These are phyloP conservation scores for Clupea harengus DNA, from an alignment of 2,113 vertebrate species.

Conservation along the genomic window DNA sequence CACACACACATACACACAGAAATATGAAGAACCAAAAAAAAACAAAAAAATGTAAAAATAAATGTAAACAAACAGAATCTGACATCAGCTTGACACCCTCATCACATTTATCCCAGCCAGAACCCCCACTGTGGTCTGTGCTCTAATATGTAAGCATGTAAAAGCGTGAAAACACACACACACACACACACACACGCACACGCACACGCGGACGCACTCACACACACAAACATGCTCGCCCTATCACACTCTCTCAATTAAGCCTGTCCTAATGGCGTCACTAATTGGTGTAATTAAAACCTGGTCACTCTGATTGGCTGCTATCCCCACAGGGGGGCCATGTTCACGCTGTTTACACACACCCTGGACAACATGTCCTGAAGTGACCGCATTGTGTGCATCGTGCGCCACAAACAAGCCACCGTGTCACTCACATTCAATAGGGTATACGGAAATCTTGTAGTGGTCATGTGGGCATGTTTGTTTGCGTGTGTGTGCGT, in stretches of 20 bases:
- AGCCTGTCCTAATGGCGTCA: not conserved
- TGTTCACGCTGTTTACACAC: not conserved
- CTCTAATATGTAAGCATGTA: not conserved
- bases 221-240: not conserved
- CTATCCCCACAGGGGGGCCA: not conserved
- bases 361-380: not conserved
- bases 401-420: not conserved
- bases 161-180: not conserved
- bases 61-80: no score
- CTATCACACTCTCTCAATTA: constrained; percentile 1
- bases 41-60: not conserved
- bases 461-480: not conserved
- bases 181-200: not conserved
- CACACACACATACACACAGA: constrained; percentile 1
- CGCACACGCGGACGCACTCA: not conserved
- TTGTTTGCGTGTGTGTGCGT: constrained; percentile 20
- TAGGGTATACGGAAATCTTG: not conserved
- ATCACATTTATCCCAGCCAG: no score
- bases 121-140: not conserved
- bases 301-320: not conserved
- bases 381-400: not conserved
- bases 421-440: not conserved
- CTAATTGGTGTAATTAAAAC: not conserved
- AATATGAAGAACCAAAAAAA: no score
- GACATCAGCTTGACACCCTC: not conserved